Evolutionary conservation across 1,140 invertebrate species (phyloP).

Genomic region (Heliconius hewitsoni): DNA sequence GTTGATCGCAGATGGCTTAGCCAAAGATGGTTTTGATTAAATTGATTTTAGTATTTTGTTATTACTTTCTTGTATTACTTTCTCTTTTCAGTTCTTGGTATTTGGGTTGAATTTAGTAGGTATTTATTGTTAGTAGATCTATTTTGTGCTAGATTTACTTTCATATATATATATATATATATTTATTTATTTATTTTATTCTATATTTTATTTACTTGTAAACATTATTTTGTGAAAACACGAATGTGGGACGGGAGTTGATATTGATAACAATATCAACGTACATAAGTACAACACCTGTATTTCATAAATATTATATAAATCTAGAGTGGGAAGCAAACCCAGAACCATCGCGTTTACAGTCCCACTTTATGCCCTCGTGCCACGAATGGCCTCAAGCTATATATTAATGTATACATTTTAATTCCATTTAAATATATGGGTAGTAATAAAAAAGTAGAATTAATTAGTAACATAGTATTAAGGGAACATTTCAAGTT

Average conservation of each 20-base stretch:
- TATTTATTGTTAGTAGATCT: not conserved
- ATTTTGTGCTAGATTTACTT: not conserved
- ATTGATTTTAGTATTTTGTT: not conserved
- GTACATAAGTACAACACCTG: no score
- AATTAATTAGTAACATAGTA: not conserved
- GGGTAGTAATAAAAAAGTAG: not conserved
- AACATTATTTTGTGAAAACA: no score
- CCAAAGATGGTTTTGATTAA: constrained; percentile 35
- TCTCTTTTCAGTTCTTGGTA: not conserved
- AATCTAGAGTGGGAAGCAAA: no score
- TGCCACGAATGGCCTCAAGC: no score
- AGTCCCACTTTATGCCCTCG: no score
- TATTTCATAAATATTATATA: no score
- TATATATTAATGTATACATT: not conserved
- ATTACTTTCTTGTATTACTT: not conserved
- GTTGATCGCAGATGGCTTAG: constrained; percentile 57
- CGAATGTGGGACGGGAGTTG: no score
- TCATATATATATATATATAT: no score
- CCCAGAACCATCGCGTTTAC: no score
- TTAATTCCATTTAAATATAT: not conserved
- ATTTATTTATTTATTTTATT: no score
- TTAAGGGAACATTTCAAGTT: not conserved
- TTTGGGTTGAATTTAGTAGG: not conserved
- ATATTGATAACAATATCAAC: no score
- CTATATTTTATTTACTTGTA: no score